phyloP scores from a whole-genome alignment of 2,888 invertebrate genomes.

The Oxystoma pomonae region DNA sequence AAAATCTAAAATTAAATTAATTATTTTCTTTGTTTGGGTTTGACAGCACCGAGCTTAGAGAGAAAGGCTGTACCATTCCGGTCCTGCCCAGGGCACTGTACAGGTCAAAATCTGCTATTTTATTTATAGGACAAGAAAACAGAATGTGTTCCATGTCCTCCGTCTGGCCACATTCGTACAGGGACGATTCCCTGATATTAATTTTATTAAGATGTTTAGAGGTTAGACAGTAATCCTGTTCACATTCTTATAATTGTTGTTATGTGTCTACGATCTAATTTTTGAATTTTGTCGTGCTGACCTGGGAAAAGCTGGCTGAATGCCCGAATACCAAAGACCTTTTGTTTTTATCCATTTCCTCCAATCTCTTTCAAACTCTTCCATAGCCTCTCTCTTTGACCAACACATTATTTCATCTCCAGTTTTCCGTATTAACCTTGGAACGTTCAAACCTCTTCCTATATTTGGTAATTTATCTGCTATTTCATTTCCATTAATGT shows the following conservation, averaged over 20 bases:
- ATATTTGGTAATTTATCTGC: constrained; percentile 11
- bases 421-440: background rate
- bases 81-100: background rate
- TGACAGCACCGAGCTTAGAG: background rate
- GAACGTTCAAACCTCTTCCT: constrained; percentile 4
- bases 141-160: background rate
- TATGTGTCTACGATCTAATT: background rate
- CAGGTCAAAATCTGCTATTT: background rate
- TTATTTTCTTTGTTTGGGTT: background rate
- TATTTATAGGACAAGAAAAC: background rate
- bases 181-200: background rate
- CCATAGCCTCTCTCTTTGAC: background rate
- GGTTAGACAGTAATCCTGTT: too few relatives aligned
- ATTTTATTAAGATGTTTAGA: background rate
- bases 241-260: background rate
- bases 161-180: background rate
- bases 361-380: background rate
- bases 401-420: background rate
- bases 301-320: background rate
- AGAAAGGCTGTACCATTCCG: background rate
- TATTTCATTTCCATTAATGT: constrained; percentile 6
- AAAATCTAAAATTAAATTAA: background rate
- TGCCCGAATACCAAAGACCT: background rate
- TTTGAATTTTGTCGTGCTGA: background rate
- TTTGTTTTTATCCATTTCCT: background rate